Conservation (phyloP, 1,140 invertebrate genomes). For the Batillaria attramentaria region DNA sequence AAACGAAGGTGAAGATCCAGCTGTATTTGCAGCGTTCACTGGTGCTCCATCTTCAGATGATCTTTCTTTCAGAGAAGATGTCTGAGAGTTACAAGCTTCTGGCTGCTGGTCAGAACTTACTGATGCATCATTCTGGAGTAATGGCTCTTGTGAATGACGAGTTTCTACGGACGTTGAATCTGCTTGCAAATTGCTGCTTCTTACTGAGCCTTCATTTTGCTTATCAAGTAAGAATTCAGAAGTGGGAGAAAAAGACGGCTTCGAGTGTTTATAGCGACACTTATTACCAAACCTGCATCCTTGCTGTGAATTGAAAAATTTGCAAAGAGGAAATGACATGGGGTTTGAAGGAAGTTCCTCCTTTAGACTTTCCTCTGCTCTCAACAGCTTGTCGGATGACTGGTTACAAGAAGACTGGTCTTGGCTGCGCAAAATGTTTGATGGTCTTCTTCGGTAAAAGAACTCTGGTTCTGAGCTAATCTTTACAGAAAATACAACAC, state of each 20-base stretch:
- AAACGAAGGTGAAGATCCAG: too few relatives aligned
- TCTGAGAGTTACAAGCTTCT: not conserved
- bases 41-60: not conserved
- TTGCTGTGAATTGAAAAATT: conserved; percentile 43
- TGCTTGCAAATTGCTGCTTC: conserved; percentile 72
- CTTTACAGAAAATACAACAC: too few relatives aligned
- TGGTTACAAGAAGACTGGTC: too few relatives aligned
- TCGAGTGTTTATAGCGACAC: conserved; percentile 43
- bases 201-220: conserved; percentile 79
- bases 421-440: too few relatives aligned
- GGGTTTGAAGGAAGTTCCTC: conserved; percentile 15
- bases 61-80: not conserved
- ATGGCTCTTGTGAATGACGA: too few relatives aligned
- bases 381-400: conserved; percentile 22
- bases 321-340: conserved; percentile 45
- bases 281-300: conserved; percentile 48
- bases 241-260: not conserved
- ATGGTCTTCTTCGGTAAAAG: too few relatives aligned
- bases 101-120: conserved; percentile 10
- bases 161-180: too few relatives aligned
- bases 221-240: conserved; percentile 5
- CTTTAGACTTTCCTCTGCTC: not conserved
- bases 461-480: too few relatives aligned
- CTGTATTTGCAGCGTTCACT: not conserved
- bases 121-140: conserved; percentile 30